A percentile compares a stretch with the other conserved stretches of the same genome.
These are phyloP conservation scores for Drosophila anceps DNA, from an alignment of 2,888 invertebrate species.

Conservation along the genomic window DNA sequence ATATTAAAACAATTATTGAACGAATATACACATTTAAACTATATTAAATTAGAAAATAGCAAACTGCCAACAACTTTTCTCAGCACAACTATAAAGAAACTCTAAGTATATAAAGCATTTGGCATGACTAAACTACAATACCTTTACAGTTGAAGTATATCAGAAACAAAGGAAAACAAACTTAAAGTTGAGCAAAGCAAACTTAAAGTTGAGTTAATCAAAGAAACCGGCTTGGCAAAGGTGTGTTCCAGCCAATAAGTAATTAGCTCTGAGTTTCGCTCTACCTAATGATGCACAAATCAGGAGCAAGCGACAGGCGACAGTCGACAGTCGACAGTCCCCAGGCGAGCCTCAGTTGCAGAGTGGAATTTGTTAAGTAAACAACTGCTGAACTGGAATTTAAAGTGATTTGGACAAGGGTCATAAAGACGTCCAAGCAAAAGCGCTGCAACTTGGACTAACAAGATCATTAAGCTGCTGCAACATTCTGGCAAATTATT, in stretches of 20 bases:
- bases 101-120: background rate
- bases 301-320: constrained; percentile 22
- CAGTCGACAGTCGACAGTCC: background rate
- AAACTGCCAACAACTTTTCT: background rate
- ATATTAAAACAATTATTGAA: background rate
- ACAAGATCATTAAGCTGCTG: constrained; percentile 69
- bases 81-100: background rate
- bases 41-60: background rate
- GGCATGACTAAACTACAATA: background rate
- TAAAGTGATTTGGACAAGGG: constrained; percentile 45
- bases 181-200: background rate
- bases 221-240: constrained; percentile 16
- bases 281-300: constrained; percentile 59
- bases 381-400: constrained; percentile 48
- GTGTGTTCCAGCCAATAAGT: constrained; percentile 32
- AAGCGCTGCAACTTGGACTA: constrained; percentile 26
- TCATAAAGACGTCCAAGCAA: constrained; percentile 26
- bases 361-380: constrained; percentile 38
- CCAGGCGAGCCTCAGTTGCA: constrained; percentile 25
- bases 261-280: constrained; percentile 45
- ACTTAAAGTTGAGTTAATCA: constrained; percentile 8
- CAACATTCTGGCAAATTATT: constrained; percentile 50
- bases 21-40: background rate
- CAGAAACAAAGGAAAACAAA: constrained; percentile 9
- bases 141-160: background rate